phyloP scores from a whole-genome alignment of 1,140 invertebrate species.

The Cydia splendana region DNA sequence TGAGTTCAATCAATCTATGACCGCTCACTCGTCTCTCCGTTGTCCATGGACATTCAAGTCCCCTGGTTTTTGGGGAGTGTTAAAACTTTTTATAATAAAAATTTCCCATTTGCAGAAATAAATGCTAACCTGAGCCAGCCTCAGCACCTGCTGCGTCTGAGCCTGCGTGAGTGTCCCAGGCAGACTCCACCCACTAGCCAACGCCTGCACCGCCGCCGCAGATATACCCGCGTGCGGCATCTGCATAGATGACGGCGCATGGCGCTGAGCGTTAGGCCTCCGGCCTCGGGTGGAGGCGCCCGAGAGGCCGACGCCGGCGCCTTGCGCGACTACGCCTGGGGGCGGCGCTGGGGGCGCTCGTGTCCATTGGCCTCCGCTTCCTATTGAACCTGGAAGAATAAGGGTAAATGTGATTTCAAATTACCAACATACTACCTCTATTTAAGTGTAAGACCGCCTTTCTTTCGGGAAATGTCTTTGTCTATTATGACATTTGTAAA shows the following conservation, averaged over 20 bases:
- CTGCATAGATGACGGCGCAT: conserved; percentile 65
- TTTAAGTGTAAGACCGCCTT: no score
- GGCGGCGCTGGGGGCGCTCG: conserved; percentile 74
- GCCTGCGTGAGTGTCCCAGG: conserved; percentile 65
- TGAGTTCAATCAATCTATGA: no score
- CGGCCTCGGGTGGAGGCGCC: conserved; percentile 51
- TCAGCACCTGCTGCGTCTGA: conserved; percentile 73
- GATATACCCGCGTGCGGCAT: conserved; percentile 65
- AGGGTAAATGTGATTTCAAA: conserved; percentile 34
- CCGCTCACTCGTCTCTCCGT: no score
- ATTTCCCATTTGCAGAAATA: no score
- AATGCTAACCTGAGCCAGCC: conserved; percentile 67
- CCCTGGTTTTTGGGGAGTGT: no score
- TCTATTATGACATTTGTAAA: no score
- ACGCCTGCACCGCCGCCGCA: conserved; percentile 70
- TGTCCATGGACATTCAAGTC: no score
- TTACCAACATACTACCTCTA: no score
- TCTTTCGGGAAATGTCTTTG: no score
- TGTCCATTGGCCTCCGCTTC: conserved; percentile 73
- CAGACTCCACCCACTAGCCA: conserved; percentile 71
- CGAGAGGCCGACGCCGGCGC: conserved; percentile 46
- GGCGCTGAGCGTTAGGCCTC: conserved; percentile 51
- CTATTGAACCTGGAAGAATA: conserved; percentile 56
- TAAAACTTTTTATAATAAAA: no score
- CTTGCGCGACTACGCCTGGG: conserved; percentile 50